Conservation (phyloP, 2,113 vertebrate genomes). For the Tyto alba region DNA sequence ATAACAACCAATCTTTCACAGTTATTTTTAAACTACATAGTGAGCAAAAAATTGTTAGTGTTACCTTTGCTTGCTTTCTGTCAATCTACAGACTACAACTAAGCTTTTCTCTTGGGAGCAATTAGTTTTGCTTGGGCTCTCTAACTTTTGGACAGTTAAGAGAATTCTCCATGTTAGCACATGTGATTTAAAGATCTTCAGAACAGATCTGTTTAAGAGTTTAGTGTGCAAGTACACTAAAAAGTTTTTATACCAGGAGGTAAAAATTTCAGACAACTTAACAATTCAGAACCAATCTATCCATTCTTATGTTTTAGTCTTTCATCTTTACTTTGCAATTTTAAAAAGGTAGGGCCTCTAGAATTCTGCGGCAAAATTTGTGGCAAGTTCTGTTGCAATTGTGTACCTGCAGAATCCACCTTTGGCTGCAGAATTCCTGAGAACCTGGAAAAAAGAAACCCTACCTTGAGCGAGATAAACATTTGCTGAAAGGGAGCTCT, state of each 20-base stretch:
- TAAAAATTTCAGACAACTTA: not conserved
- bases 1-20: not conserved
- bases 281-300: not conserved
- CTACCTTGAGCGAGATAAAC: slow-evolving; percentile 75
- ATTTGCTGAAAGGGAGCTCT: slow-evolving; percentile 71
- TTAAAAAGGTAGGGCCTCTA: slow-evolving; percentile 60
- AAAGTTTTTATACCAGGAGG: not conserved
- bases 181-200: not conserved
- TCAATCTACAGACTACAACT: slow-evolving; percentile 27
- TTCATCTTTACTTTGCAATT: not conserved
- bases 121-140: slow-evolving; percentile 45
- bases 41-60: slow-evolving; percentile 52
- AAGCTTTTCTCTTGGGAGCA: not conserved
- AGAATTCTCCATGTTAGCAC: slow-evolving; percentile 28
- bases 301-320: not conserved
- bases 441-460: slow-evolving; percentile 79
- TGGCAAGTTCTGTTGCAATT: slow-evolving; percentile 76
- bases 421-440: slow-evolving; percentile 79
- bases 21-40: slow-evolving; percentile 41
- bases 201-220: not conserved
- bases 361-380: slow-evolving; percentile 79
- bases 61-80: slow-evolving; percentile 20
- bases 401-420: slow-evolving; percentile 80
- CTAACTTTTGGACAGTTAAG: slow-evolving; percentile 15
- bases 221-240: slow-evolving; percentile 6